Evolutionary conservation across 2,113 vertebrate genomes (phyloP).

Genomic region (Misgurnus mizolepis): DNA sequence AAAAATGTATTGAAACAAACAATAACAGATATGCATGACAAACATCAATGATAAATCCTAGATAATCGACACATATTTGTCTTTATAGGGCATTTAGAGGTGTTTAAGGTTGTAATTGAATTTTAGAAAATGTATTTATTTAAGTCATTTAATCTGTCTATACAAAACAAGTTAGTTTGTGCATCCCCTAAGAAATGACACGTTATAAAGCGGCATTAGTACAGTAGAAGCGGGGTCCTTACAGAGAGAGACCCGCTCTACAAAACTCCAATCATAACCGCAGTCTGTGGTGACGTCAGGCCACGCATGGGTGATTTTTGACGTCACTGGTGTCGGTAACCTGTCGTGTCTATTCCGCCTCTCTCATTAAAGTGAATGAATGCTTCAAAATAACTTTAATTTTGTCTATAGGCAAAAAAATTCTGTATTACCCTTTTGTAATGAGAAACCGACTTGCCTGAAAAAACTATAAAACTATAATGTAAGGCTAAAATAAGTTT

Average conservation of each 20-base stretch:
- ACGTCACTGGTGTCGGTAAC: slow-evolving; percentile 25
- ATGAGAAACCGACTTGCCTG: too few species aligned
- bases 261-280: slow-evolving; percentile 28
- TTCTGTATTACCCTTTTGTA: not conserved
- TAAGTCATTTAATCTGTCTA: not conserved
- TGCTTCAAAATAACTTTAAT: not conserved
- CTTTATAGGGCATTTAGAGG: not conserved
- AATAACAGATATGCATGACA: too few species aligned
- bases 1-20: not conserved
- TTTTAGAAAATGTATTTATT: not conserved
- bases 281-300: slow-evolving; percentile 37
- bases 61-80: not conserved
- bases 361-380: not conserved
- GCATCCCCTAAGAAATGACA: not conserved
- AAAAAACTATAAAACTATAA: too few species aligned
- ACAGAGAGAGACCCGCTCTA: slow-evolving; percentile 43
- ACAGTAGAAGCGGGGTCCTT: slow-evolving; percentile 55
- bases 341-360: slow-evolving; percentile 15
- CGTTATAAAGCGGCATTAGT: not conserved
- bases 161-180: not conserved
- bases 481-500: not conserved
- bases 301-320: slow-evolving; percentile 15
- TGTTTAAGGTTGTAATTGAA: not conserved
- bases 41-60: not conserved
- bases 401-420: not conserved